A percentile compares a stretch with the other conserved stretches of the same genome.
phyloP scores from a whole-genome alignment of 1,140 invertebrate genomes.

The Drosophila novamexicana region DNA sequence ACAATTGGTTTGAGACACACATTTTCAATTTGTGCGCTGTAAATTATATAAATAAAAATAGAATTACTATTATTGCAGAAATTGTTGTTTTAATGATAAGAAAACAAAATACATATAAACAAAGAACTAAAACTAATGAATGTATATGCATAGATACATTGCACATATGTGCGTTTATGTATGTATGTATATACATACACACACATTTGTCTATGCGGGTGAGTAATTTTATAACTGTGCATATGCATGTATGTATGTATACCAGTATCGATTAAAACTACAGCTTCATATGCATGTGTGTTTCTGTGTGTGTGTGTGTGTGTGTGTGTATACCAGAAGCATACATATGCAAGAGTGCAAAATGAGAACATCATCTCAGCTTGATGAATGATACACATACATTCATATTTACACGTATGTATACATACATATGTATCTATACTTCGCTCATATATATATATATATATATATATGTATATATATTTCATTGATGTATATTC shows the following conservation, averaged over 20 bases:
- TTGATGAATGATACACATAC: slow-evolving; percentile 1
- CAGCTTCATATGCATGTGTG: slow-evolving; percentile 11
- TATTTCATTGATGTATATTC: neutral
- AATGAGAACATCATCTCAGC: neutral
- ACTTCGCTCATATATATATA: neutral
- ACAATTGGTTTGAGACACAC: slow-evolving; percentile 75
- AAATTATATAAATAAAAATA: slow-evolving; percentile 79
- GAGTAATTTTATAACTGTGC: no score
- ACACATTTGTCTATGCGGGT: neutral
- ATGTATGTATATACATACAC: slow-evolving; percentile 9
- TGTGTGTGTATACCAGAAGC: no score
- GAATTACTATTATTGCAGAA: slow-evolving; percentile 68
- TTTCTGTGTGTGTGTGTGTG: neutral
- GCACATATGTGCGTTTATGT: neutral
- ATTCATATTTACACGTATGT: neutral
- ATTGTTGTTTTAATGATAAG: slow-evolving; percentile 21
- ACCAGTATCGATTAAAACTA: slow-evolving; percentile 24
- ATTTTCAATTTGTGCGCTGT: slow-evolving; percentile 76
- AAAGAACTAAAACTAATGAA: slow-evolving; percentile 14
- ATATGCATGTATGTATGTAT: slow-evolving; percentile 5
- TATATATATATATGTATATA: no score
- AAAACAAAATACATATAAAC: slow-evolving; percentile 12
- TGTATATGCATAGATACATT: slow-evolving; percentile 16
- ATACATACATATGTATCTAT: slow-evolving; percentile 9
- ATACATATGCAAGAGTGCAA: neutral